Base-by-base conservation (phyloP, 2,797 vertebrate genomes). In the Cynopterus sphinx region DNA sequence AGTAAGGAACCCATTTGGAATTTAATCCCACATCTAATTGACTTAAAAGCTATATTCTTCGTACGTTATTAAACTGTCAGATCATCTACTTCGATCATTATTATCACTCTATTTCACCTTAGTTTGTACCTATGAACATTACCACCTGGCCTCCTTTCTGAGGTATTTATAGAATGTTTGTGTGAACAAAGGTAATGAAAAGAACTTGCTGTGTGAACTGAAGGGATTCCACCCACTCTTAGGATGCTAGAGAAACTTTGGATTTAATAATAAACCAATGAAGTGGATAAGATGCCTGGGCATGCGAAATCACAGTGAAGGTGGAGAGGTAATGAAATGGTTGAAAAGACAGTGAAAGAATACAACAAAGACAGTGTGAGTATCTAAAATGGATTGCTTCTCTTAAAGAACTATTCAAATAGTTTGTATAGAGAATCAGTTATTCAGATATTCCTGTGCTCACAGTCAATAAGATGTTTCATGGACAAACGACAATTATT, bases 41-140 rank as follows among this genome's bases (percentile, higher is more conserved):
- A 84, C 71, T 94, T 89, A 36, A 83, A 96, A 94, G n/a, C 31
- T 91, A 33, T 41, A n/a, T 31, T 91, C 9, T 51, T 85, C 65
- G 28, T 31, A 81, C 9, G 87, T 70, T 61, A 39, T 71, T 82
- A 86, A 89, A 55, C 11, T 24, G 24, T 43, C 39, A 68, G n/a
- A 36, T 90, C 65, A 86, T 53, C 51, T 63, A 28, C 59, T 79
- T 95, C 67, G 21, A 74, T 92, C 9, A 70, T 43, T 78, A 49
- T 3, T 67, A 43, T 75, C 31, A 70, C 43, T 74, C 17, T 55
- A 57, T 83, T 95, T 95, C 55, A 82, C 73, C 39, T 78, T 87
- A 87, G 51, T 86, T 33, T 71, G n/a, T 70, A 19, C 59, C 22
- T 89, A 26, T 31, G 55, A 73, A 46, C 1, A 12, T 33, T 77